Conservation (phyloP, 2,888 invertebrate species). For the Podabrus alpinus region DNA sequence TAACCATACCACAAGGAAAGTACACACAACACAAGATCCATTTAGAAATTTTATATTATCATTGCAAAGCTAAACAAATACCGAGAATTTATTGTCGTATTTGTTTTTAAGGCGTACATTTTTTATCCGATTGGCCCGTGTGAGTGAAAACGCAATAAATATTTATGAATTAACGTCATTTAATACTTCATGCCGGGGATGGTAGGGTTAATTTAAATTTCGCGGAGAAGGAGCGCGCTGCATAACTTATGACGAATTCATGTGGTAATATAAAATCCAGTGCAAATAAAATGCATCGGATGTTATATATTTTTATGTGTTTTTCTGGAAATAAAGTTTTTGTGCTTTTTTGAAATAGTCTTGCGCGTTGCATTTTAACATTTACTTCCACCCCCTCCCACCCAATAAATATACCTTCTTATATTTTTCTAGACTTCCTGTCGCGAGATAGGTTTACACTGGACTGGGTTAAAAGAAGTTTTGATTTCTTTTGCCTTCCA, state of each 20-base stretch:
- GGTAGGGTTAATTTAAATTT: not conserved
- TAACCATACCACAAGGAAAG: constrained; percentile 10
- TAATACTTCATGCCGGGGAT: not conserved
- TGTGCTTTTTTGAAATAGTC: constrained; percentile 46
- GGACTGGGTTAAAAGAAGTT: constrained; percentile 28
- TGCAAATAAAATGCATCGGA: constrained; percentile 49
- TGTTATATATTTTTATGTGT: constrained; percentile 56
- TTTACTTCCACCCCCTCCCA: constrained; percentile 42
- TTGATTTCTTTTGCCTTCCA: constrained; percentile 13
- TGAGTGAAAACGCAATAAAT: constrained; percentile 2
- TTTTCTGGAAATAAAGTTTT: constrained; percentile 54
- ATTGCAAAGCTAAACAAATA: constrained; percentile 15
- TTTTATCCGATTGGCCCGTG: constrained; percentile 11
- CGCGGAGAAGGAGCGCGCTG: not conserved
- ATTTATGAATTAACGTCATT: not conserved
- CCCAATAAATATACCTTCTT: constrained; percentile 48
- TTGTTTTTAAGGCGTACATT: constrained; percentile 25
- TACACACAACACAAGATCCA: constrained; percentile 7
- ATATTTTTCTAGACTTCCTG: constrained; percentile 41
- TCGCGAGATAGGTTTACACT: constrained; percentile 28
- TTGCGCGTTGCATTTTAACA: constrained; percentile 39
- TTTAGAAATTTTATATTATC: constrained; percentile 13
- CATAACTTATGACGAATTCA: not conserved
- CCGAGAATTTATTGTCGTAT: constrained; percentile 16
- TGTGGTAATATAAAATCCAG: constrained; percentile 39